Base-by-base conservation (phyloP, 2,797 vertebrate genomes). In the Parauchenoglanis punctatus region DNA sequence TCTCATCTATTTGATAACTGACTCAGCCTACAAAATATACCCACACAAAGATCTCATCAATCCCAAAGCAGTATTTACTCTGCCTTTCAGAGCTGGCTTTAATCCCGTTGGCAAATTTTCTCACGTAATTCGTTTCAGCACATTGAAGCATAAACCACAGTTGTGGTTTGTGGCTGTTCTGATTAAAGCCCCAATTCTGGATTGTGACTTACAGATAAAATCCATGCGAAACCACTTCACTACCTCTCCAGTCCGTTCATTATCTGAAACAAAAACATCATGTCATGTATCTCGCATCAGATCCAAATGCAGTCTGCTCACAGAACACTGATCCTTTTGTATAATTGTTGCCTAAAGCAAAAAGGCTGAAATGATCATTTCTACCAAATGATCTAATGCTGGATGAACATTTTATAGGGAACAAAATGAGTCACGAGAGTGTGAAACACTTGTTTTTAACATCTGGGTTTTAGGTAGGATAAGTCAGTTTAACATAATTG, bases 401-500 rank as follows among this genome's bases (percentile, higher is more conserved):
- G 44, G 49, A 54, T 28, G 8, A 67, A 46, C 61, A 44, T 49
- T 73, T 80, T 65, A 77, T 59, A 85, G 1, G 18, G 25, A 70
- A 80, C 77, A 54, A 40, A 83, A 67, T 49, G 23, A 49, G 59
- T 40, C 59, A 17, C 18, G 23, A 20, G 73, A 46, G 25, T 70
- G 35, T 46, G 46, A 81, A 44, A 52, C 25, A 25, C n/a, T 70
- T 85, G 75, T 87, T 87, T 65, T 76, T 44, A 85, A 82, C 52
- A 81, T 72, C 82, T 81, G 86, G 59, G 68, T 68, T 89, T 81
- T 61, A 86, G 85, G 83, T 77, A 77, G 28, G 13, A 35, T 52
- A 49, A 87, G 73, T 83, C 58, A 68, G 67, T 23, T 77, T 77
- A 67, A 46, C 54, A 63, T 25, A 84, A 85, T 35, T 77, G 56